phyloP scores from a whole-genome alignment of 2,888 invertebrate genomes.

The Platynereis dumerilii region DNA sequence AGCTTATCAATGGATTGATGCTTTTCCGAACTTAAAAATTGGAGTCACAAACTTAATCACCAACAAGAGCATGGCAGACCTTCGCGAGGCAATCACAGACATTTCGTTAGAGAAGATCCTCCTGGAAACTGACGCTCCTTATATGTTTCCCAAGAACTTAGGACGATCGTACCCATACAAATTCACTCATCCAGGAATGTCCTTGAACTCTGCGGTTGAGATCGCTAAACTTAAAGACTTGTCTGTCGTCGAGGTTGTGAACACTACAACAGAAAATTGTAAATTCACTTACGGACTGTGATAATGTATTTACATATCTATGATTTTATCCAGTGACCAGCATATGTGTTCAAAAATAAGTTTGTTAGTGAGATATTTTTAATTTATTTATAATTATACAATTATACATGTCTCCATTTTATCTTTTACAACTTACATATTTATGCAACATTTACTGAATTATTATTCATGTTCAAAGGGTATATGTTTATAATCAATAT shows the following conservation, averaged over 20 bases:
- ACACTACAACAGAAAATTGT: neutral
- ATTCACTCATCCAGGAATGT: constrained; percentile 7
- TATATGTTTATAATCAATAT: no score
- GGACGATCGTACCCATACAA: neutral
- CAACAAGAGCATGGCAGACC: constrained; percentile 30
- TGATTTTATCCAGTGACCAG: no score
- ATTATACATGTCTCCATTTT: no score
- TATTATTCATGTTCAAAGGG: no score
- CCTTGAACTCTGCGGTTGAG: neutral
- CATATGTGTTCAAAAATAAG: no score
- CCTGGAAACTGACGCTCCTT: constrained; percentile 62
- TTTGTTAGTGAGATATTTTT: no score
- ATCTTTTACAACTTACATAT: no score
- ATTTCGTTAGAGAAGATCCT: constrained; percentile 54
- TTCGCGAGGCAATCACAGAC: constrained; percentile 40
- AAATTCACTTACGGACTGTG: neutral
- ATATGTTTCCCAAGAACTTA: constrained; percentile 48
- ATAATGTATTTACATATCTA: no score
- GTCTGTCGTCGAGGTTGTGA: neutral
- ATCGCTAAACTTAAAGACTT: constrained; percentile 3
- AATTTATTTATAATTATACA: no score
- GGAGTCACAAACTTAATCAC: constrained; percentile 50
- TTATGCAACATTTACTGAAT: no score
- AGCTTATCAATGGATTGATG: constrained; percentile 48
- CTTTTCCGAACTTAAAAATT: constrained; percentile 45